These are phyloP conservation scores for Danaus plexippus DNA, from an alignment of 1,140 invertebrate species.

Conservation along the genomic window DNA sequence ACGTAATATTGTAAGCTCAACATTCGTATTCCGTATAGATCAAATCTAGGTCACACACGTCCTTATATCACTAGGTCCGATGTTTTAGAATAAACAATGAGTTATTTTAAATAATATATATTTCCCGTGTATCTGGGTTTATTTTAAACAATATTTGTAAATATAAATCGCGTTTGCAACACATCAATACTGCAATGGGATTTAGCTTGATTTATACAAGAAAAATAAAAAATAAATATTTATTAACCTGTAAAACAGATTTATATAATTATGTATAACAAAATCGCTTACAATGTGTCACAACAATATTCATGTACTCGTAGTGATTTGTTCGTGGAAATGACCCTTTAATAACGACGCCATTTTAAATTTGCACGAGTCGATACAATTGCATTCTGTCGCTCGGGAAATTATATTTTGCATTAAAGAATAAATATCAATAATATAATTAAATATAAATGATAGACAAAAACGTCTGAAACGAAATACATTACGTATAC, in stretches of 20 bases:
- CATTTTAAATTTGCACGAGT: constrained; percentile 3
- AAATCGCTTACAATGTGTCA: constrained; percentile 14
- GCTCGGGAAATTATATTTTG: constrained; percentile 26
- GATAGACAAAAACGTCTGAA: neutral
- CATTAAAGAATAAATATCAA: constrained; percentile 4
- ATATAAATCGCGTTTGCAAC: too few species aligned
- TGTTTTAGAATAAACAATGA: too few species aligned
- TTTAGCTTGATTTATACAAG: too few species aligned
- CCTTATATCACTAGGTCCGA: too few species aligned
- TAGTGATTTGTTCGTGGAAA: constrained; percentile 41
- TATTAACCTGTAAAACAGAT: too few species aligned
- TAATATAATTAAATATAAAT: neutral
- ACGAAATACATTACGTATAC: neutral
- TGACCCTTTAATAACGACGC: constrained; percentile 28
- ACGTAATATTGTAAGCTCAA: constrained; percentile 19
- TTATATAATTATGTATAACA: too few species aligned
- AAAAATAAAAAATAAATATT: too few species aligned
- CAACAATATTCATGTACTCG: constrained; percentile 16
- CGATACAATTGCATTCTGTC: constrained; percentile 7
- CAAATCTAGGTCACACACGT: constrained; percentile 15
- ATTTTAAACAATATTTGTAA: too few species aligned
- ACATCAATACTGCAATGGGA: too few species aligned
- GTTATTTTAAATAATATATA: too few species aligned
- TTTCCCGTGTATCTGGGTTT: too few species aligned
- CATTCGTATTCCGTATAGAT: constrained; percentile 11